Evolutionary conservation across 2,797 vertebrate species (phyloP), one percentile per base, ranked within the genome.

Genomic region (Coregonus ussuriensis): DNA sequence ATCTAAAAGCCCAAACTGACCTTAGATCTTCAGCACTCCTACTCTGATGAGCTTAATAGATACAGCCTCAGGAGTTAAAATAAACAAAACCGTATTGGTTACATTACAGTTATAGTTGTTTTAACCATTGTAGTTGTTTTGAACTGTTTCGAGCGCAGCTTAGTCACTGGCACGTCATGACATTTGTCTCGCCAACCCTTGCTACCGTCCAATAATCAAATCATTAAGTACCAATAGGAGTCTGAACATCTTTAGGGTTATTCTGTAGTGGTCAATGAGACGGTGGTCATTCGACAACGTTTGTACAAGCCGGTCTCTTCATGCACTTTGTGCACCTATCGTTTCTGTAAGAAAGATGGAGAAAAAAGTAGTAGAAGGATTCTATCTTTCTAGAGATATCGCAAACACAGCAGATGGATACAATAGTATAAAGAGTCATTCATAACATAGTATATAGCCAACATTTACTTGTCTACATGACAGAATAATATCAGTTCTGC

Each of bases 281-380:
- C 53, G 13, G 53, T 16, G 4, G 56, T 59, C 56, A 59, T 59
- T 59, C 6, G 15, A 78, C 78, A 53, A 31, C 25, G 15, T 52
- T 79, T 0, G 63, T 56, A 11, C 47, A 47, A 41, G 37, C 14
- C 25, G 63, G n/a, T 62, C 76, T 83, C 85, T 88, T 96, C 90
- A 96, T 3, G 90, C 86, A 78, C 89, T 95, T 70, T 94, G 94
- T 81, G 90, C 86, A 88, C 91, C 95, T 63, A 88, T 76, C 4
- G 89, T 86, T 89, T 96, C 98, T 99, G 95, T 67, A 91, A 94
- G 88, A 82, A 54, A 83, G 68, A 14, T 62, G 11, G 41, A 35
- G 21, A 21, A 1, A 1, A 4, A 0, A 13, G 21, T 16, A 18
- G 25, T 3, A 4, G 21, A 63, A 62, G 1, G 21, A 25, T 11